These are phyloP conservation scores for Drosophila infuscata DNA, from an alignment of 2,888 invertebrate genomes.

Conservation along the genomic window DNA sequence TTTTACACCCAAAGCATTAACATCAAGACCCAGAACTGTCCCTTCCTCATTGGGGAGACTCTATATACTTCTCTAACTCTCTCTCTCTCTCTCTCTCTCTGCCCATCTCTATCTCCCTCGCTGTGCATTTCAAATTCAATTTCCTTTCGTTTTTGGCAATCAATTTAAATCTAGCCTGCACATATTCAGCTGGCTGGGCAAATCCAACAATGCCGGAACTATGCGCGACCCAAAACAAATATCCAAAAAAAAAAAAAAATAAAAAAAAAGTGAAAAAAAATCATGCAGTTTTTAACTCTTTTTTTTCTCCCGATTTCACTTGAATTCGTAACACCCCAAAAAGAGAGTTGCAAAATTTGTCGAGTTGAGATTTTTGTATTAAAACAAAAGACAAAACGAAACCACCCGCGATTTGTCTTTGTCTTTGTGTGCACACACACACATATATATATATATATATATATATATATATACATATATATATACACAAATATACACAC, in stretches of 20 bases:
- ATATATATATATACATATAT: too few relatives aligned
- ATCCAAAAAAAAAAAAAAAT: conserved; percentile 18
- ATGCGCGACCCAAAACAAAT: conserved; percentile 61
- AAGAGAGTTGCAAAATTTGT: conserved; percentile 68
- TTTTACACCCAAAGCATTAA: background rate
- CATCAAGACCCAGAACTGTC: background rate
- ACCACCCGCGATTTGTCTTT: conserved; percentile 74
- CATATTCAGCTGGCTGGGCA: conserved; percentile 51
- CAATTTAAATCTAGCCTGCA: conserved; percentile 69
- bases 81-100: background rate
- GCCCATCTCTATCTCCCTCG: background rate
- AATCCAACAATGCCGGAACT: conserved; percentile 72
- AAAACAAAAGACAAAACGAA: conserved; percentile 72
- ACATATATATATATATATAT: background rate
- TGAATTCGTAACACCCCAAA: conserved; percentile 74
- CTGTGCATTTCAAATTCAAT: conserved; percentile 68
- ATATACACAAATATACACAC: background rate
- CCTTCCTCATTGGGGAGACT: background rate
- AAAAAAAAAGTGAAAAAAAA: conserved; percentile 40
- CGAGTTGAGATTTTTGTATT: conserved; percentile 60
- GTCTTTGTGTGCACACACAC: conserved; percentile 28
- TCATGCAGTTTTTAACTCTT: conserved; percentile 73
- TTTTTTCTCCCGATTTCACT: conserved; percentile 67
- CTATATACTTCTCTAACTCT: background rate
- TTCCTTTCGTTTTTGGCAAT: conserved; percentile 75